Conservation (phyloP, 1,140 invertebrate species). For the Caenorhabditis brenneri region DNA sequence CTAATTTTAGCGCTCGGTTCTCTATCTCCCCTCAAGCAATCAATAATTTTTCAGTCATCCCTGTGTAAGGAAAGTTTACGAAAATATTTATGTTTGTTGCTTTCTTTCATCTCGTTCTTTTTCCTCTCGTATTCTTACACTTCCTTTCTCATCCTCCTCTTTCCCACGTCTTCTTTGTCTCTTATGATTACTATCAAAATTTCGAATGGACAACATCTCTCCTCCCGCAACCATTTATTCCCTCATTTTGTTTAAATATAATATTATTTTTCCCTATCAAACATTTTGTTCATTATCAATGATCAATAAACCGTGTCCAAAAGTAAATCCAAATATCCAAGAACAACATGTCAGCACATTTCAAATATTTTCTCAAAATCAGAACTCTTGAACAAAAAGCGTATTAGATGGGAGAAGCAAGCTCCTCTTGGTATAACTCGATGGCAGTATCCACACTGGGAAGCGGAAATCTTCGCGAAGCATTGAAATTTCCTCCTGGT, state of each 20-base stretch:
- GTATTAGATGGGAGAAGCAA: neutral
- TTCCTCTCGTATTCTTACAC: slow-evolving; percentile 2
- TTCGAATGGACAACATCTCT: slow-evolving; percentile 25
- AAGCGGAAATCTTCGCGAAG: slow-evolving; percentile 91
- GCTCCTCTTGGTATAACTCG: neutral
- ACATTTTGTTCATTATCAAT: slow-evolving; percentile 41
- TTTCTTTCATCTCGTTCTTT: neutral
- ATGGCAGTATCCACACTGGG: slow-evolving; percentile 92
- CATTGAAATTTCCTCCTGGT: slow-evolving; percentile 94
- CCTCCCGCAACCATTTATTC: neutral
- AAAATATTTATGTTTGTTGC: neutral
- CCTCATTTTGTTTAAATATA: slow-evolving; percentile 16
- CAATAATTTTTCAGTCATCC: slow-evolving; percentile 32
- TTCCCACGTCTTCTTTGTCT: slow-evolving; percentile 13
- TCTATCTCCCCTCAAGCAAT: neutral
- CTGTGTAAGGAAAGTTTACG: slow-evolving; percentile 16
- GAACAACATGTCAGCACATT: neutral
- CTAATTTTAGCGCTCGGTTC: neutral
- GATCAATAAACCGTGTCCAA: slow-evolving; percentile 8
- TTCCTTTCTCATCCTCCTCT: neutral
- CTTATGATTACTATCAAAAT: slow-evolving; percentile 11
- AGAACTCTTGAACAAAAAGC: no score
- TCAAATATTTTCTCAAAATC: no score
- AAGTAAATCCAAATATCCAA: neutral
- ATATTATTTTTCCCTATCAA: slow-evolving; percentile 41